phyloP scores from a whole-genome alignment of 1,140 invertebrate species.

The Drosophila parabipectinata region DNA sequence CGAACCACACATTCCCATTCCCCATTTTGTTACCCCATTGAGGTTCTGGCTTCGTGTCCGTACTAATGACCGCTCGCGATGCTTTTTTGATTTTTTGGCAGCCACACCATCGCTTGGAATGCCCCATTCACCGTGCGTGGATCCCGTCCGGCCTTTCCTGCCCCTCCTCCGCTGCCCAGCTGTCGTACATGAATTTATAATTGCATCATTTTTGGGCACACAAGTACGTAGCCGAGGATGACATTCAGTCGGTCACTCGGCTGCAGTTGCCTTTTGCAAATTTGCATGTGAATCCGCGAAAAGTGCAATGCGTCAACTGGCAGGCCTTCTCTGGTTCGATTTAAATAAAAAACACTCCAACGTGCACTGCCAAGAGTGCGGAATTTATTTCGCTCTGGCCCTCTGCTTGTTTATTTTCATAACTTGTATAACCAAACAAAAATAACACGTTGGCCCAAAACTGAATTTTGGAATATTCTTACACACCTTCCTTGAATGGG shows the following conservation, averaged over 20 bases:
- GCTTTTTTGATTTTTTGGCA: constrained; percentile 61
- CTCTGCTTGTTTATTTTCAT: constrained; percentile 67
- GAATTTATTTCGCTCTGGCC: constrained; percentile 26
- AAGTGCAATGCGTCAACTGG: constrained; percentile 42
- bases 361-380: constrained; percentile 21
- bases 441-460: constrained; percentile 25
- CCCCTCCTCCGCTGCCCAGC: constrained; percentile 1
- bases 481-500: constrained; percentile 2
- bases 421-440: constrained; percentile 37
- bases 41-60: constrained; percentile 32
- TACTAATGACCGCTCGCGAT: constrained; percentile 64
- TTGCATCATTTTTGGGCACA: constrained; percentile 66
- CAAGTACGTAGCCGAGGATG: constrained; percentile 28
- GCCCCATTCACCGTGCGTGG: constrained; percentile 51
- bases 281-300: constrained; percentile 29
- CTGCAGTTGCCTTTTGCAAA: constrained; percentile 25
- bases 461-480: constrained; percentile 30
- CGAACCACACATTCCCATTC: not conserved
- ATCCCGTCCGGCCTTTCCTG: constrained; percentile 4
- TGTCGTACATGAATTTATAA: constrained; percentile 72
- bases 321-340: constrained; percentile 43
- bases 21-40: constrained; percentile 28
- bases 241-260: constrained; percentile 41
- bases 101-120: constrained; percentile 43
- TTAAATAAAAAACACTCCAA: constrained; percentile 34